Conservation (phyloP, 1,140 invertebrate species). For the Brachionus manjavacas region DNA sequence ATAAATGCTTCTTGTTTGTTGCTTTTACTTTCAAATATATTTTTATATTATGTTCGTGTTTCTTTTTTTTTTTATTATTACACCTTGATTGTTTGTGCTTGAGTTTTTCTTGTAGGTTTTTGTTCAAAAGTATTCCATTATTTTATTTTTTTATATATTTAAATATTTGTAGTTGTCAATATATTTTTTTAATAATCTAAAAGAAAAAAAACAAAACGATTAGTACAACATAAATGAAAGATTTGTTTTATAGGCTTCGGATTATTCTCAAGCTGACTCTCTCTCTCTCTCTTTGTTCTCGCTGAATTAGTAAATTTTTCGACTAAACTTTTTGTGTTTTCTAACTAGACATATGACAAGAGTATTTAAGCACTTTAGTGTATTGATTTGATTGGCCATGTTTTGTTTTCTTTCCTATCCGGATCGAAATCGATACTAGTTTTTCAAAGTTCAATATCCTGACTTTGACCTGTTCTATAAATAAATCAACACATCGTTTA, state of each 20-base stretch:
- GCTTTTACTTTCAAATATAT: not conserved
- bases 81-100: constrained; percentile 23
- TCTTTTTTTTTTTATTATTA: not conserved
- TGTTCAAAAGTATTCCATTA: constrained; percentile 30
- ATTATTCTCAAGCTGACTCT: not conserved
- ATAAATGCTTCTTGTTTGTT: not conserved
- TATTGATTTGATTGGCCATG: not conserved
- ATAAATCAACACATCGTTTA: not conserved
- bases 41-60: not conserved
- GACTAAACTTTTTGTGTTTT: not conserved
- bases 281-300: not conserved
- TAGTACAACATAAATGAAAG: not conserved
- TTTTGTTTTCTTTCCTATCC: not conserved
- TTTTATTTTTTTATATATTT: not conserved
- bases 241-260: not conserved
- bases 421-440: not conserved
- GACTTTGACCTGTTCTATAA: not conserved
- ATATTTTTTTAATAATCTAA: constrained; percentile 26
- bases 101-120: not conserved
- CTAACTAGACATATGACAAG: not conserved
- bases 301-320: not conserved
- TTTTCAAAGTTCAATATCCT: not conserved
- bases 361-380: not conserved
- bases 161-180: constrained; percentile 6
- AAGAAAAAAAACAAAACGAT: not conserved